These are phyloP conservation scores for Apistogramma diplotaenia DNA, from an alignment of 2,113 vertebrate species.

Conservation along the genomic window DNA sequence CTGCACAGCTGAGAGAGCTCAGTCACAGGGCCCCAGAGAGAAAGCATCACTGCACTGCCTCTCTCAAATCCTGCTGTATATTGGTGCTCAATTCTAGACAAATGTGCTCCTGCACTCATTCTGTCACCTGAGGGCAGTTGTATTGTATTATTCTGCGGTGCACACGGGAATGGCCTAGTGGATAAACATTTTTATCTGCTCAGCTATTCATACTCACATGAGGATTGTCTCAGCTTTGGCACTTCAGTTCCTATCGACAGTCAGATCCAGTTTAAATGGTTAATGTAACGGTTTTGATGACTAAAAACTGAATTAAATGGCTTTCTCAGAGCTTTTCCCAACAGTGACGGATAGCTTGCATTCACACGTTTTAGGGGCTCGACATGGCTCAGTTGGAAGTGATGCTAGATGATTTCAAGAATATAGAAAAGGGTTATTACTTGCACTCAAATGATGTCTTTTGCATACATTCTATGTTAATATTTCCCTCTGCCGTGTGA, in stretches of 20 bases:
- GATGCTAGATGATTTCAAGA: slow-evolving; percentile 23
- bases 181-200: slow-evolving; percentile 34
- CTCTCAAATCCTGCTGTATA: slow-evolving; percentile 37
- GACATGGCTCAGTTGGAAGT: slow-evolving; percentile 9
- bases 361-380: not conserved
- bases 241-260: not conserved
- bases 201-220: slow-evolving; percentile 19
- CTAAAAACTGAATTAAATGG: slow-evolving; percentile 26
- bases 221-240: not conserved
- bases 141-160: slow-evolving; percentile 48
- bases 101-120: slow-evolving; percentile 53
- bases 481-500: not conserved
- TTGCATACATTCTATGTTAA: not conserved
- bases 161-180: slow-evolving; percentile 10
- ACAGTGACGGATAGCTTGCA: not conserved
- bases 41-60: slow-evolving; percentile 35
- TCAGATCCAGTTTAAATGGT: slow-evolving; percentile 1
- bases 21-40: slow-evolving; percentile 40
- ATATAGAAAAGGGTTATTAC: slow-evolving; percentile 38
- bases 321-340: slow-evolving; percentile 5
- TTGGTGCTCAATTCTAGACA: slow-evolving; percentile 49
- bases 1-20: slow-evolving; percentile 37
- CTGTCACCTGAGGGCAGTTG: slow-evolving; percentile 57
- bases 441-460: slow-evolving; percentile 12
- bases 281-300: slow-evolving; percentile 31